Conservation (phyloP, 2,888 invertebrate genomes). For the Erebia epiphron region DNA sequence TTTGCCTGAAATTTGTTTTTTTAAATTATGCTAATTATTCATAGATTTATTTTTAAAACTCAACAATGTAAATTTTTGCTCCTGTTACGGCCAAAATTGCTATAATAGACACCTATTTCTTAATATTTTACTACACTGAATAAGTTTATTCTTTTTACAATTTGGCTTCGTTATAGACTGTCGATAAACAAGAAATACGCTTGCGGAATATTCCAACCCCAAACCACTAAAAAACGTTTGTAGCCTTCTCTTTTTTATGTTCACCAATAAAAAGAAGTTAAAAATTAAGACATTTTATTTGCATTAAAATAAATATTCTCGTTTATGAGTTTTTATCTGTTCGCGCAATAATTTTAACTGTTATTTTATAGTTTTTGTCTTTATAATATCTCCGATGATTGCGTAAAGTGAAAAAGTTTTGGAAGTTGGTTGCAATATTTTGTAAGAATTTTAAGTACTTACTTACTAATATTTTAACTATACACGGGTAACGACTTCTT, state of each 20-base stretch:
- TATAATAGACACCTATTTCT: too few relatives aligned
- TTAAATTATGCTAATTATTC: too few relatives aligned
- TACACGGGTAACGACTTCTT: neutral
- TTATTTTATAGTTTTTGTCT: conserved; percentile 26
- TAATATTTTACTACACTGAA: too few relatives aligned
- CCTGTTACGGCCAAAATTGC: too few relatives aligned
- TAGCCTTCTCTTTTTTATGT: conserved; percentile 24
- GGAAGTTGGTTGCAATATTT: neutral
- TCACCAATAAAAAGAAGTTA: conserved; percentile 22
- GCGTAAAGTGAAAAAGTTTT: conserved; percentile 12
- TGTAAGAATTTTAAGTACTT: neutral
- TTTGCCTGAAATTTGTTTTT: too few relatives aligned
- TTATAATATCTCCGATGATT: conserved; percentile 20
- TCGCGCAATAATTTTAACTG: conserved; percentile 24
- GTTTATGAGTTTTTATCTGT: conserved; percentile 17
- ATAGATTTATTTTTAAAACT: too few relatives aligned
- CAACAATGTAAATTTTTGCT: too few relatives aligned
- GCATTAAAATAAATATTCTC: conserved; percentile 24
- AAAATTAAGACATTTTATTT: conserved; percentile 33
- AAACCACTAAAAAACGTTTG: conserved; percentile 9
- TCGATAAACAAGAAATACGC: neutral
- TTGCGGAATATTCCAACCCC: conserved; percentile 7
- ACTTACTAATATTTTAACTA: neutral
- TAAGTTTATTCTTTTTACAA: too few relatives aligned
- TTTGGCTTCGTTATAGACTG: too few relatives aligned